phyloP scores from a whole-genome alignment of 2,888 invertebrate genomes.

The Machimus atricapillus region DNA sequence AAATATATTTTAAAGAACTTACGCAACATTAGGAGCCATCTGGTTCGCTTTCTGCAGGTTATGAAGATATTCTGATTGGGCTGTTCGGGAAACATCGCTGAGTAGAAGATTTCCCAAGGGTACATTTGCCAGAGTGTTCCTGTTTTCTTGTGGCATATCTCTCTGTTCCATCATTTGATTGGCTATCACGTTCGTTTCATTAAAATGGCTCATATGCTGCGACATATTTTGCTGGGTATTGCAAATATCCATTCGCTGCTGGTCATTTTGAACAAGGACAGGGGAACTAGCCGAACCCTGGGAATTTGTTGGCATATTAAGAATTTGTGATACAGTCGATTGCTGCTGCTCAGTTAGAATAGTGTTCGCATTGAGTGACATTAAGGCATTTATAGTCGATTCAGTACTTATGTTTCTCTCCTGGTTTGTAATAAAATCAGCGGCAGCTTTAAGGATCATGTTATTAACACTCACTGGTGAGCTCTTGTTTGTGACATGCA shows the following conservation, averaged over 20 bases:
- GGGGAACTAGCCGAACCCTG: conserved; percentile 47
- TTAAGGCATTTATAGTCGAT: conserved; percentile 50
- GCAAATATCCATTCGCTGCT: conserved; percentile 43
- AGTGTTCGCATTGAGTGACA: conserved; percentile 49
- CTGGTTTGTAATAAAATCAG: conserved; percentile 73
- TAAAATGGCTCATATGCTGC: conserved; percentile 46
- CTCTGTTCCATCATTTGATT: conserved; percentile 41
- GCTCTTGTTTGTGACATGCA: conserved; percentile 39
- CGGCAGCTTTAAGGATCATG: conserved; percentile 78
- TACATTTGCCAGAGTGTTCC: conserved; percentile 47
- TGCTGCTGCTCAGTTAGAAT: conserved; percentile 44
- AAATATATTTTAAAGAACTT: conserved; percentile 33
- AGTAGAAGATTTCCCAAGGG: conserved; percentile 57
- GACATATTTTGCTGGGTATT: conserved; percentile 8
- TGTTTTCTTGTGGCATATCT: conserved; percentile 3
- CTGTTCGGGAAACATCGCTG: conserved; percentile 49
- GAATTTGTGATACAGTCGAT: conserved; percentile 48
- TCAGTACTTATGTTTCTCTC: conserved; percentile 65
- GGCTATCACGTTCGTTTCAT: conserved; percentile 28
- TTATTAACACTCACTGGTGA: conserved; percentile 66
- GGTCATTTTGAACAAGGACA: conserved; percentile 43
- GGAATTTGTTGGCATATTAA: conserved; percentile 45
- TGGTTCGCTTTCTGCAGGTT: conserved; percentile 44
- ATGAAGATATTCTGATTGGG: conserved; percentile 41
- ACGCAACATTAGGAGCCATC: conserved; percentile 47